Base-by-base conservation (phyloP, 2,797 vertebrate species). In the Fratercula arctica region DNA sequence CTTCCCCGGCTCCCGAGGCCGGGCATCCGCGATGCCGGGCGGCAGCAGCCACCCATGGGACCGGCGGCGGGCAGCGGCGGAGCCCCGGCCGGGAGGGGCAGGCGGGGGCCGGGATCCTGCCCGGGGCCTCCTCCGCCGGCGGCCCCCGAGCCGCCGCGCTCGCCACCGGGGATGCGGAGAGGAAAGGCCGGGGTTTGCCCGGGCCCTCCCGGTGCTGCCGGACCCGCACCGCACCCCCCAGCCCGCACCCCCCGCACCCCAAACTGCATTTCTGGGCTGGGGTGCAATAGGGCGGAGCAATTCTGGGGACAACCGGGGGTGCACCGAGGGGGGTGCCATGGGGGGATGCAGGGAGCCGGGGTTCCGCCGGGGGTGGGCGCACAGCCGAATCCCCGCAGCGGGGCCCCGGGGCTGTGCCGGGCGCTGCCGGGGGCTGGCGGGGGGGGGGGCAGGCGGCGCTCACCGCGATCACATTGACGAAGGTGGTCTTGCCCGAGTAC, bases 391-490 rank as follows among this genome's bases (percentile, higher is more conserved):
- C 25, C 63, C 37, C 37, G 35, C 45, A 15, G 74, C 14, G 35
- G 21, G 13, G 48, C 41, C 19, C n/a, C 48, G 31, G 17, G 64
- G 54, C 41, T 31, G 35, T 43, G 43, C 43, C 29, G 72, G 33
- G 56, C 25, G 48, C 45, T 39, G 67, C 35, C 35, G 29, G 13
- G 18, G 11, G 31, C 31, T n/a, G 39, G 31, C 31, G 29, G 39
- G 59, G 13, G 26, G 29, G 41, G 64, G 25, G 37, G 23, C 29
- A 35, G 69, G 16, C 43, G 17, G 46, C 57, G 67, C 99, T 99
- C 97, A 99, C 99, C 97, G 99, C 99, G 93, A 99, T 99, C 97
- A 99, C 99, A 94, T 99, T 99, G 97, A 99, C 99, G 97, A 99
- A 99, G 82, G 99, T 99, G 96, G 99, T 99, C 98, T 99, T 99